Percentiles rank a stretch among this genome's conserved stretches.
These are phyloP conservation scores for Drosophila atripex DNA, from an alignment of 2,888 invertebrate species.

Conservation along the genomic window DNA sequence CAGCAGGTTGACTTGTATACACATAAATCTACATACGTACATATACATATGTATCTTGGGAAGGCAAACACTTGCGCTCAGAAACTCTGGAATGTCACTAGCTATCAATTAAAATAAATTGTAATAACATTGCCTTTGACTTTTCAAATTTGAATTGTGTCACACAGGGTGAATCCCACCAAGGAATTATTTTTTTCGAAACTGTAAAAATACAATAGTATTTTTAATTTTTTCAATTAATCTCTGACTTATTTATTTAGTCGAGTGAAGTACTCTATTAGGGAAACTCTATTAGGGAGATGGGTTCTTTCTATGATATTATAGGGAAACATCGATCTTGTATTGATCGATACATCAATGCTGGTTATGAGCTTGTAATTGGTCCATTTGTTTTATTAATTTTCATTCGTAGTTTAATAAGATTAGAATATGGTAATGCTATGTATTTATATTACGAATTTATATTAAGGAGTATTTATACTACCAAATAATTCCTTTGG, in stretches of 20 bases:
- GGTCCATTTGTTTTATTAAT: not conserved
- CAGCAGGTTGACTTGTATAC: constrained; percentile 2
- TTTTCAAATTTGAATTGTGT: constrained; percentile 33
- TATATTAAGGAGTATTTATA: no score
- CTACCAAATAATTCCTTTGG: no score
- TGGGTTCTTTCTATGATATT: no score
- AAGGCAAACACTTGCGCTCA: constrained; percentile 64
- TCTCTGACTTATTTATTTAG: not conserved
- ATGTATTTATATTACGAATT: no score
- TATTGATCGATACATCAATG: not conserved
- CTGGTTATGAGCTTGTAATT: not conserved
- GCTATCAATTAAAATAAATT: constrained; percentile 72
- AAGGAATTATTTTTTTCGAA: not conserved
- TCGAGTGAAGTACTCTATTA: not conserved
- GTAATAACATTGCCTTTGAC: constrained; percentile 47
- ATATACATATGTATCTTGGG: constrained; percentile 51
- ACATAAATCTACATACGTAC: constrained; percentile 1
- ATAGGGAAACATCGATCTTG: no score
- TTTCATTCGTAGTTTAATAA: not conserved
- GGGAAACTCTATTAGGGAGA: no score
- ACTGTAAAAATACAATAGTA: no score
- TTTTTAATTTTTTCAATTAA: not conserved
- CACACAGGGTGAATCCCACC: constrained; percentile 26
- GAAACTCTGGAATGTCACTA: constrained; percentile 46
- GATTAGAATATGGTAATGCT: no score